Evolutionary conservation across 2,888 invertebrate genomes (phyloP), one percentile per base, ranked within the genome.

Genomic region (Dermolepida albohirtum): DNA sequence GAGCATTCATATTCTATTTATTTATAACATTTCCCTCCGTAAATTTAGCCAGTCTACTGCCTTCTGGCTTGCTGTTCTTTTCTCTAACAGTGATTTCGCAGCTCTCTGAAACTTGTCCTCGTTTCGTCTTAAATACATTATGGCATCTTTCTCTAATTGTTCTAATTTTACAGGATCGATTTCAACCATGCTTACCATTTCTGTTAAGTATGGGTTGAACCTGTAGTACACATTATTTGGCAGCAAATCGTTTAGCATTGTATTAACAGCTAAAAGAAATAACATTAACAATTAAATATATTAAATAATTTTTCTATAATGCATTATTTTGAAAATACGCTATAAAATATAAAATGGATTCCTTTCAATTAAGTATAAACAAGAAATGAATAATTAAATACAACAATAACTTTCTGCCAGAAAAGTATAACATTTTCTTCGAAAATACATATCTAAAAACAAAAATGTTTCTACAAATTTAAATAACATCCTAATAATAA

Each of bases 201-300:
- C 90, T 66, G 92, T 90, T 66, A 96, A 84, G 75, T 95, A 94
- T 0, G 96, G 96, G 84, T 96, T 97, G 82, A 96, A 91, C 5
- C 96, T 88, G 82, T 87, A 96, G 83, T 96, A 96, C 40, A 87
- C 86, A 44, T 89, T 86, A 0, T 88, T 86, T 0, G 92, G 91
- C 0, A 95, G 83, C 59, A 94, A 83, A 81, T 95, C 94, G 78
- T 89, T 90, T 72, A 94, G 78, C 76, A 91, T 88, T 55, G 88
- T 88, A 79, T 94, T 94, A 5, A 94, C 92, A 74, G 89, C 94
- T 94, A 84, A 80, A 80, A 39, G 39, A 43, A 27, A 66, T n/a
- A n/a, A n/a, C n/a, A n/a, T n/a, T n/a, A n/a, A n/a, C n/a, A n/a
- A n/a, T n/a, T n/a, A n/a, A n/a, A n/a, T n/a, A n/a, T n/a, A n/a